Evolutionary conservation across 2,888 invertebrate genomes (phyloP).

Genomic region (Cephus spinipes): DNA sequence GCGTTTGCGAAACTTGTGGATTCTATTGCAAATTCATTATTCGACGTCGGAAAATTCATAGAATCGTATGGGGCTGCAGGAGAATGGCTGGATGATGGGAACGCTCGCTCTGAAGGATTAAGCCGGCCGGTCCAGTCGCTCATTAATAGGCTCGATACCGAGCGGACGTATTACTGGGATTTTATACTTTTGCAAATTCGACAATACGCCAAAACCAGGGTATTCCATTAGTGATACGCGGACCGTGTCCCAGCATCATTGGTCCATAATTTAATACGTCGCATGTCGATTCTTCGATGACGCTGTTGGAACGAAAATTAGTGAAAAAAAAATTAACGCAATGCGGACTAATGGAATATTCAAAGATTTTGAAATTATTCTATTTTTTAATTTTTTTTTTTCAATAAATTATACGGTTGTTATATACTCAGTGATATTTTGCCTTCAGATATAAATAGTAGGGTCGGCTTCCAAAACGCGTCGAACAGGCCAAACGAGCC

Average conservation of each 20-base stretch:
- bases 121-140: not conserved
- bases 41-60: not conserved
- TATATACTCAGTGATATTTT: not conserved
- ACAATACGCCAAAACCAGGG: slow-evolving; percentile 51
- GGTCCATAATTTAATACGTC: slow-evolving; percentile 45
- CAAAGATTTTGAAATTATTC: not conserved
- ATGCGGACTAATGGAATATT: not conserved
- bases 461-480: not conserved
- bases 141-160: not conserved
- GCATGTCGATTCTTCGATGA: not conserved
- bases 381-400: not conserved
- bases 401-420: not conserved
- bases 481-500: not conserved
- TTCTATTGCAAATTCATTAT: not conserved
- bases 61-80: not conserved
- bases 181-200: slow-evolving; percentile 50
- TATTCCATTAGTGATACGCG: slow-evolving; percentile 61
- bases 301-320: slow-evolving; percentile 7
- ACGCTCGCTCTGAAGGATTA: not conserved
- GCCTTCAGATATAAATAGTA: not conserved
- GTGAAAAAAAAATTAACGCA: slow-evolving; percentile 19
- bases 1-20: not conserved
- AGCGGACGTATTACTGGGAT: slow-evolving; percentile 28
- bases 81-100: not conserved
- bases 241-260: slow-evolving; percentile 29